phyloP scores from a whole-genome alignment of 2,113 vertebrate genomes.

The Penelope pileata region DNA sequence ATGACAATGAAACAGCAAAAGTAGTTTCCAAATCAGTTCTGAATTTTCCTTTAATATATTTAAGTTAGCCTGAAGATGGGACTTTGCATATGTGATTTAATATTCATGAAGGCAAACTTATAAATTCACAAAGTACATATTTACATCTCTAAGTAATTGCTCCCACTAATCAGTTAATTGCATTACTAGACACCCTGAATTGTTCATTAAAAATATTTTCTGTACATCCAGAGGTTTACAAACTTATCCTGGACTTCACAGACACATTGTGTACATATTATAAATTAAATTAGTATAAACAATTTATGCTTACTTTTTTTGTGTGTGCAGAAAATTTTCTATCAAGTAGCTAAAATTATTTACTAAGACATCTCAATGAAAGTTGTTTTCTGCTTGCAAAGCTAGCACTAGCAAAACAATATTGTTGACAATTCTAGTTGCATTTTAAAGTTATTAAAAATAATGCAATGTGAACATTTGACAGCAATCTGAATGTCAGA shows the following conservation, averaged over 20 bases:
- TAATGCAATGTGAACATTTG: neutral
- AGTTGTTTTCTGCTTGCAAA: conserved; percentile 38
- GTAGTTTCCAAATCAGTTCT: neutral
- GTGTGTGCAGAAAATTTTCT: conserved; percentile 54
- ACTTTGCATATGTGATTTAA: conserved; percentile 29
- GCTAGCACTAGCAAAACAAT: conserved; percentile 25
- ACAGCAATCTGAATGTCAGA: neutral
- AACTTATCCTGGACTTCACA: conserved; percentile 54
- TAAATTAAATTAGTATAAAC: conserved; percentile 9
- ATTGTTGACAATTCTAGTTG: conserved; percentile 1
- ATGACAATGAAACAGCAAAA: neutral
- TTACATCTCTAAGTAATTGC: conserved; percentile 63
- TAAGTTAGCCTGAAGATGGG: conserved; percentile 29
- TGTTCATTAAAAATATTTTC: conserved; percentile 10
- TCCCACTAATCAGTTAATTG: conserved; percentile 67
- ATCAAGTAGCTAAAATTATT: conserved; percentile 43
- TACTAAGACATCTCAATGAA: neutral
- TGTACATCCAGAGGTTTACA: conserved; percentile 50
- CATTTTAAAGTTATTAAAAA: conserved; percentile 49
- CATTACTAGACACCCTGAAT: conserved; percentile 22
- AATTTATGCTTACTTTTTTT: conserved; percentile 13
- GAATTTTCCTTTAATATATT: conserved; percentile 38
- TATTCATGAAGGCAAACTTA: conserved; percentile 67
- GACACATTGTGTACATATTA: conserved; percentile 37
- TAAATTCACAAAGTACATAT: conserved; percentile 57